Conservation (phyloP, 2,113 vertebrate genomes). For the Actinemys pallida region DNA sequence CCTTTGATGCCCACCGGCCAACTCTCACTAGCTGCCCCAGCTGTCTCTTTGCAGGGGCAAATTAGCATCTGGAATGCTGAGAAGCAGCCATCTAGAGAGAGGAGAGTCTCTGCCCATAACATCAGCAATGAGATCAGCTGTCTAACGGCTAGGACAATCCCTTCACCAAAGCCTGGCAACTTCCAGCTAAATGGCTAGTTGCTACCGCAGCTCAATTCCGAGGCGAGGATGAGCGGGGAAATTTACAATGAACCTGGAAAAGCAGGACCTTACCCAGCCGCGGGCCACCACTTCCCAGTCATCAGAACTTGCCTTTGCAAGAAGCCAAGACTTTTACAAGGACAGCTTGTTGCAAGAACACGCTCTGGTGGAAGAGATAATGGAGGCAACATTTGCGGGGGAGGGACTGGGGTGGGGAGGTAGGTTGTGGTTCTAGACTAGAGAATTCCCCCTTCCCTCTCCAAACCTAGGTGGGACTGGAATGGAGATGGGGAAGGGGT, state of each 20-base stretch:
- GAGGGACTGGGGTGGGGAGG: background rate
- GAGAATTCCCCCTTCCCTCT: background rate
- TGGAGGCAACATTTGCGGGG: background rate
- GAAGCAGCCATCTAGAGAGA: background rate
- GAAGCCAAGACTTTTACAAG: no score
- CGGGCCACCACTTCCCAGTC: background rate
- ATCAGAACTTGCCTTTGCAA: background rate
- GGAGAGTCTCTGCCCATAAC: background rate
- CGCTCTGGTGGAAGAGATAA: no score
- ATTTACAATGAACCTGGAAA: background rate
- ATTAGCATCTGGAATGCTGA: background rate
- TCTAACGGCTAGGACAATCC: background rate
- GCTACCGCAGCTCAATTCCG: background rate
- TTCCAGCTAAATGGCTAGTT: background rate
- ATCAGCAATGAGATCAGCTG: background rate
- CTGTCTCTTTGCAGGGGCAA: background rate
- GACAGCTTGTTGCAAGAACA: background rate
- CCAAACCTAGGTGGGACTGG: no score
- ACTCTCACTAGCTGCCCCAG: background rate
- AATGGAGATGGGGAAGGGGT: background rate
- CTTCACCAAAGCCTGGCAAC: no score
- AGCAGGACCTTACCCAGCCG: background rate
- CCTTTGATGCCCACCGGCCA: background rate
- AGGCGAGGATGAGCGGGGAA: background rate
- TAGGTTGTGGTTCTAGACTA: background rate